A percentile compares a stretch with the other conserved stretches of the same genome.
Evolutionary conservation across 1,140 invertebrate species (phyloP).

Genomic region (Scaptomyza pallida): DNA sequence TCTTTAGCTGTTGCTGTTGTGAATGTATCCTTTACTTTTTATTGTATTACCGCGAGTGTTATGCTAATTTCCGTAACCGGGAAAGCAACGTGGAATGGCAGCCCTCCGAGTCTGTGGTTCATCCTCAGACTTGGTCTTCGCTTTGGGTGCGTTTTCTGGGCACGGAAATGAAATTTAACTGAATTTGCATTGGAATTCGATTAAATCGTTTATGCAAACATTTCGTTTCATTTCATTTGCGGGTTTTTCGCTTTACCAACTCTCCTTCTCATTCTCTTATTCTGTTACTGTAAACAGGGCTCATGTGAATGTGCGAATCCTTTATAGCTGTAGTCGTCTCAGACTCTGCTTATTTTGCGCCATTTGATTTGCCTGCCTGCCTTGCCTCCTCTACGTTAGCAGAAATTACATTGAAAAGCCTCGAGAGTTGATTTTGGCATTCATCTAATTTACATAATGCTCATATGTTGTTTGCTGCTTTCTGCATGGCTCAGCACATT

Average conservation of each 20-base stretch:
- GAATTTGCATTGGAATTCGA: constrained; percentile 84
- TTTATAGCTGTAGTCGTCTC: constrained; percentile 38
- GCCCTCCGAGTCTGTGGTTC: constrained; percentile 23
- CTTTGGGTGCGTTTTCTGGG: constrained; percentile 37
- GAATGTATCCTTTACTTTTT: constrained; percentile 74
- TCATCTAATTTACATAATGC: constrained; percentile 76
- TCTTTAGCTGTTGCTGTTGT: constrained; percentile 28
- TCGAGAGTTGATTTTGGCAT: constrained; percentile 73
- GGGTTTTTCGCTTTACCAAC: constrained; percentile 72
- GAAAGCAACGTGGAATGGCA: constrained; percentile 30
- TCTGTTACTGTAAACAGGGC: constrained; percentile 37
- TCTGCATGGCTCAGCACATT: constrained; percentile 37
- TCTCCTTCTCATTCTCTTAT: neutral
- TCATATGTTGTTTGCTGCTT: constrained; percentile 63
- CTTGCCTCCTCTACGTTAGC: constrained; percentile 4
- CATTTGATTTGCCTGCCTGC: constrained; percentile 39
- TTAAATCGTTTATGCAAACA: constrained; percentile 84
- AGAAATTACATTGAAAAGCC: constrained; percentile 73
- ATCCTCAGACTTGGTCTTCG: neutral
- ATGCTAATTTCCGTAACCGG: constrained; percentile 81
- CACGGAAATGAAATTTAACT: constrained; percentile 83
- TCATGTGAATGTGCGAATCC: constrained; percentile 71
- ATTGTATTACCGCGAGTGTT: constrained; percentile 81
- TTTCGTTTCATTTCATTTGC: constrained; percentile 83
- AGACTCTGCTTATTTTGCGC: constrained; percentile 12